Evolutionary conservation across 2,888 invertebrate species (phyloP).

Genomic region (Keiferia lycopersicella): DNA sequence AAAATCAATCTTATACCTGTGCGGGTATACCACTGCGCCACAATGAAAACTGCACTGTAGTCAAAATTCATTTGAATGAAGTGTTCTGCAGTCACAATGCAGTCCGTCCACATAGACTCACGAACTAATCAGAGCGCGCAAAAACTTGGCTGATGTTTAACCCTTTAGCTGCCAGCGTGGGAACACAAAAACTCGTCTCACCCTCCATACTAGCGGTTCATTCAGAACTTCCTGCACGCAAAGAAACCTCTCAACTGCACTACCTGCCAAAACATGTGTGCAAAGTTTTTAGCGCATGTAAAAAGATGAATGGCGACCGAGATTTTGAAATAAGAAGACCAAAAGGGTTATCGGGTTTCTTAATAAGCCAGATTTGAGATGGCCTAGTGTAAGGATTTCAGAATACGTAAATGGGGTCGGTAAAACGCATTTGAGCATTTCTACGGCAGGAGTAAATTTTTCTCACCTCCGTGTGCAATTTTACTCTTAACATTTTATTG

Average conservation of each 20-base stretch:
- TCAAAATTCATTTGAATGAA: neutral
- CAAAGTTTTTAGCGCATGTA: neutral
- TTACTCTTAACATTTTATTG: no score
- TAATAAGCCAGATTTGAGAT: neutral
- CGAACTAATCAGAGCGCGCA: constrained; percentile 27
- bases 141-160: constrained; percentile 40
- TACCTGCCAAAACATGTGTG: constrained; percentile 53
- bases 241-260: constrained; percentile 73
- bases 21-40: no score
- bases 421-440: no score
- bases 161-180: constrained; percentile 62
- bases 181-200: constrained; percentile 66
- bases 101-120: neutral
- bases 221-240: constrained; percentile 75
- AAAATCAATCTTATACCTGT: no score
- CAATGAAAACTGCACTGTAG: neutral
- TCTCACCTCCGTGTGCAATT: no score
- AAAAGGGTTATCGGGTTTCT: neutral
- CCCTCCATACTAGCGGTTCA: constrained; percentile 51
- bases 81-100: neutral
- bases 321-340: neutral
- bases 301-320: neutral
- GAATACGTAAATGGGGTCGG: no score
- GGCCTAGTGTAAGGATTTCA: no score
- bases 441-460: no score